Conservation (phyloP, 1,140 invertebrate species). For the Cydia splendana region DNA sequence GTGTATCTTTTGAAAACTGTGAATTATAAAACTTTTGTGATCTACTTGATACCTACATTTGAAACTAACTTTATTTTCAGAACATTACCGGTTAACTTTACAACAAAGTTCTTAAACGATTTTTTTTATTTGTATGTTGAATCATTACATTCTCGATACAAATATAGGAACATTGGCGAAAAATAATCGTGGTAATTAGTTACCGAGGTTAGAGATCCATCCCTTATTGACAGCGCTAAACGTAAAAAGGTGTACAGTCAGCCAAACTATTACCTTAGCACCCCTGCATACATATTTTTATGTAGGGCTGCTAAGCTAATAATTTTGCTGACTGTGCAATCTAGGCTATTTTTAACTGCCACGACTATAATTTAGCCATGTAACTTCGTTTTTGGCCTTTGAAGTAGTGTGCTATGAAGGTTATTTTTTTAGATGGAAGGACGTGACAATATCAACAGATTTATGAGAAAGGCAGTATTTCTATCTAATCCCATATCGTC, state of each 20-base stretch:
- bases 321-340: no score
- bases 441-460: constrained; percentile 10
- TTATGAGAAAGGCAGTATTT: not conserved
- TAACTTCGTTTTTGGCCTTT: no score
- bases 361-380: no score
- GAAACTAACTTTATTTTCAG: not conserved
- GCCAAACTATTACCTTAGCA: no score
- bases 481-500: no score
- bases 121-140: not conserved
- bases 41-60: not conserved
- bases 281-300: no score
- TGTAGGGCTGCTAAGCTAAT: no score
- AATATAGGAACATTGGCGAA: not conserved
- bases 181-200: not conserved
- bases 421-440: not conserved
- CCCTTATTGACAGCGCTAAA: not conserved
- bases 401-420: not conserved
- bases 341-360: no score
- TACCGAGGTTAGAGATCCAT: not conserved
- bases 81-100: not conserved
- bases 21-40: no score
- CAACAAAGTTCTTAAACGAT: not conserved
- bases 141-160: not conserved
- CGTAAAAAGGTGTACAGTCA: no score
- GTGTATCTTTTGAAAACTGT: no score